These are phyloP conservation scores for Philereme transversata DNA, from an alignment of 2,888 invertebrate species.

Conservation along the genomic window DNA sequence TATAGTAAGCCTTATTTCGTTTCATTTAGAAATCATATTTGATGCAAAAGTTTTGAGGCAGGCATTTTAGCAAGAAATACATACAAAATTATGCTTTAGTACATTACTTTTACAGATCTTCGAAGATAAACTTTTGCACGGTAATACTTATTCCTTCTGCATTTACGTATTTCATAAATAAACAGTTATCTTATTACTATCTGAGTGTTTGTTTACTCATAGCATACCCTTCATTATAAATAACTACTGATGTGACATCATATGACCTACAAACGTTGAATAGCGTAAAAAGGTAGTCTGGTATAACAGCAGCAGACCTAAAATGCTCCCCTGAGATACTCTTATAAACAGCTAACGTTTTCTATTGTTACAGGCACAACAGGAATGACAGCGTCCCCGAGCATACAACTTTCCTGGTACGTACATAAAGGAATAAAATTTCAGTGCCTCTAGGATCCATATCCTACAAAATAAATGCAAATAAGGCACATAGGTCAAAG, in stretches of 20 bases:
- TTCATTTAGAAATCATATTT: too few species aligned
- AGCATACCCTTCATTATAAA: slow-evolving; percentile 8
- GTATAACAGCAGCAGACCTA: slow-evolving; percentile 31
- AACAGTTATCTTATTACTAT: slow-evolving; percentile 12
- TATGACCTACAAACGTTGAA: slow-evolving; percentile 16
- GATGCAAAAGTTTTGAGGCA: too few species aligned
- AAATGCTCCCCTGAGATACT: slow-evolving; percentile 33
- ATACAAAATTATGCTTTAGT: too few species aligned
- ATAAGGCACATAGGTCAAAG: too few species aligned
- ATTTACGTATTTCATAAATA: neutral
- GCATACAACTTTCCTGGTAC: slow-evolving; percentile 61
- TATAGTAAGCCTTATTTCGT: too few species aligned
- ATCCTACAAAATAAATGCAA: too few species aligned
- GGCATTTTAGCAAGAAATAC: too few species aligned
- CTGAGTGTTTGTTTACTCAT: slow-evolving; percentile 12
- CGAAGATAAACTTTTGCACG: too few species aligned
- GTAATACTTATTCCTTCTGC: too few species aligned
- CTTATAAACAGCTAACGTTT: slow-evolving; percentile 31
- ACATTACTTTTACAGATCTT: too few species aligned
- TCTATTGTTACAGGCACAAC: slow-evolving; percentile 65
- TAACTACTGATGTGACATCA: slow-evolving; percentile 6
- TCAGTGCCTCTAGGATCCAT: slow-evolving; percentile 16
- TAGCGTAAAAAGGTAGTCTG: slow-evolving; percentile 15
- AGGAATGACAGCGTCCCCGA: slow-evolving; percentile 61
- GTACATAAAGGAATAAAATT: slow-evolving; percentile 36